Evolutionary conservation across 2,888 invertebrate genomes (phyloP).

Genomic region (Pristionchus japonicus): DNA sequence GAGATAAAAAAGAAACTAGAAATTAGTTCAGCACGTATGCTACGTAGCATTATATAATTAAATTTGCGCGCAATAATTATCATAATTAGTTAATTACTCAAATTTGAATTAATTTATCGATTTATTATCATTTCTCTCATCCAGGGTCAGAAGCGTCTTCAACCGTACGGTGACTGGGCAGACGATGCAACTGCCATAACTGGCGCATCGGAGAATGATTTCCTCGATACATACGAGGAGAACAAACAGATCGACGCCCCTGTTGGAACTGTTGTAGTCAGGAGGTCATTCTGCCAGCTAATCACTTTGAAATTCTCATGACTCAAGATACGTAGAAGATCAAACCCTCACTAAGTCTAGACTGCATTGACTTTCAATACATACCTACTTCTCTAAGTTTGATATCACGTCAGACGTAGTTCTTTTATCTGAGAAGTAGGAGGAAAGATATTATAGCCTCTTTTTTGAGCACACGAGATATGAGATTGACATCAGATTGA

Average conservation of each 20-base stretch:
- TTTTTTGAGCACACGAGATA: not conserved
- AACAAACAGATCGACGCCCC: slow-evolving; percentile 26
- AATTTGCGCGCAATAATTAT: too few relatives aligned
- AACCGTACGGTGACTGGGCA: slow-evolving; percentile 66
- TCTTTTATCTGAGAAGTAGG: not conserved
- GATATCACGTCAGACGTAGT: not conserved
- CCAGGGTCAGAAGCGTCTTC: slow-evolving; percentile 56
- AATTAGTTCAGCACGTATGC: too few relatives aligned
- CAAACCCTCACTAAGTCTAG: not conserved
- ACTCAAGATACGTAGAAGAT: not conserved
- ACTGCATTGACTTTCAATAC: not conserved
- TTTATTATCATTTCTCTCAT: too few relatives aligned
- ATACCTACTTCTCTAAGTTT: not conserved
- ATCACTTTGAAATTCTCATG: not conserved
- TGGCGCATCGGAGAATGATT: slow-evolving; percentile 71
- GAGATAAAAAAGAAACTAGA: too few relatives aligned
- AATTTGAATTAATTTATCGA: too few relatives aligned
- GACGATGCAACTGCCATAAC: slow-evolving; percentile 73
- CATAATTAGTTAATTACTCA: too few relatives aligned
- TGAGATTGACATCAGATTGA: not conserved
- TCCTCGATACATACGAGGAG: slow-evolving; percentile 54
- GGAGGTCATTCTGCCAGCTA: slow-evolving; percentile 52
- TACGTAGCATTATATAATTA: too few relatives aligned
- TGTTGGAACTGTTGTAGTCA: slow-evolving; percentile 55
- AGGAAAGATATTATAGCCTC: not conserved